phyloP scores from a whole-genome alignment of 2,888 invertebrate species.

The Camptogramma bilineatum region DNA sequence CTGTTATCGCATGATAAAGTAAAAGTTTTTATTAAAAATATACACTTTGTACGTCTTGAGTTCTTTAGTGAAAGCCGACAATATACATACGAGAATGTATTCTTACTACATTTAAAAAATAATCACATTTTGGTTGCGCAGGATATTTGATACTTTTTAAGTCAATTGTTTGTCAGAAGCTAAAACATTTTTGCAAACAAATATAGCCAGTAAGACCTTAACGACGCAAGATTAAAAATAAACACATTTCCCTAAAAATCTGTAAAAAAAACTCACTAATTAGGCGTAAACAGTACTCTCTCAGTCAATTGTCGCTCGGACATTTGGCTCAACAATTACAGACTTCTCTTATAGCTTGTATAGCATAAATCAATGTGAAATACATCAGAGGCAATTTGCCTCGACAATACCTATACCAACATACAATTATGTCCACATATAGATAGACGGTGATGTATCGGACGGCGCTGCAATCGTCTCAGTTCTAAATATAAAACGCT shows the following conservation, averaged over 20 bases:
- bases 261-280: background rate
- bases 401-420: conserved; percentile 25
- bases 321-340: conserved; percentile 24
- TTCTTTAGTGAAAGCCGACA: no score
- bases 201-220: no score
- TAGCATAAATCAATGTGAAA: conserved; percentile 42
- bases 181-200: no score
- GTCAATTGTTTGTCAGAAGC: no score
- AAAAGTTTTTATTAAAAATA: no score
- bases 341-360: conserved; percentile 32
- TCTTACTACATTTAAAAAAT: no score
- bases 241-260: background rate
- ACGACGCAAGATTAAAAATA: no score
- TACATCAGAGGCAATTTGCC: conserved; percentile 41
- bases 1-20: no score
- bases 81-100: no score
- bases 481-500: conserved; percentile 60
- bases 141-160: no score
- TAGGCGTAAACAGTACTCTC: background rate
- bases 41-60: no score
- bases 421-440: conserved; percentile 1
- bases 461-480: conserved; percentile 49
- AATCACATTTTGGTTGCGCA: no score
- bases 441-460: conserved; percentile 39
- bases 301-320: conserved; percentile 13